phyloP scores from a whole-genome alignment of 2,113 vertebrate genomes.

The Lynx canadensis region DNA sequence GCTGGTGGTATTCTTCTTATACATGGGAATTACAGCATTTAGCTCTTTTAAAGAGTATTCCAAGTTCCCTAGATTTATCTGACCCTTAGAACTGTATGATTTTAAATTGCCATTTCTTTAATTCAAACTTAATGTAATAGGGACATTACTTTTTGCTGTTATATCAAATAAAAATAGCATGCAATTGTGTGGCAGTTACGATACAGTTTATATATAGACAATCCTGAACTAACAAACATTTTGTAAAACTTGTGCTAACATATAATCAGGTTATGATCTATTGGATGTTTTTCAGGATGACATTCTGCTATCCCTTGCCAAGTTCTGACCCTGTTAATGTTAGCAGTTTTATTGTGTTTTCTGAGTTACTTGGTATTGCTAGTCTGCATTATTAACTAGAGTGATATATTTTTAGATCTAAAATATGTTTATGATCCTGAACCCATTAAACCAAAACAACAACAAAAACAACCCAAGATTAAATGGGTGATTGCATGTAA shows the following conservation, averaged over 20 bases:
- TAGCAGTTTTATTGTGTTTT: constrained; percentile 50
- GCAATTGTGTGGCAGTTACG: constrained; percentile 80
- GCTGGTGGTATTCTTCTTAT: not conserved
- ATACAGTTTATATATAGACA: constrained; percentile 85
- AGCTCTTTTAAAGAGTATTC: not conserved
- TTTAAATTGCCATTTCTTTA: constrained; percentile 68
- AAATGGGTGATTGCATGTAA: not conserved
- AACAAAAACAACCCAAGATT: not conserved
- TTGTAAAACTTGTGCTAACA: constrained; percentile 10
- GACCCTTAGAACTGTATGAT: constrained; percentile 47
- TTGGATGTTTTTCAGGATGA: not conserved
- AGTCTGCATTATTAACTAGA: constrained; percentile 62
- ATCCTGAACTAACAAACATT: constrained; percentile 65
- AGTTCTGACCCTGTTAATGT: not conserved
- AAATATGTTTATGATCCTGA: constrained; percentile 33
- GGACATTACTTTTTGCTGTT: constrained; percentile 77
- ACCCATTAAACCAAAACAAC: not conserved
- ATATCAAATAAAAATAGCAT: constrained; percentile 83
- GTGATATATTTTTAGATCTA: constrained; percentile 57
- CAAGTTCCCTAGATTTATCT: constrained; percentile 34
- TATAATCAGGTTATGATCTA: not conserved
- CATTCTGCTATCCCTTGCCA: not conserved
- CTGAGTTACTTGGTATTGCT: constrained; percentile 2
- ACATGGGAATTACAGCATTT: not conserved
- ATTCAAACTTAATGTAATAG: constrained; percentile 65